A percentile compares a stretch with the other conserved stretches of the same genome.
Conservation (phyloP, 2,797 vertebrate genomes). For the Sebastes hubbsi region DNA sequence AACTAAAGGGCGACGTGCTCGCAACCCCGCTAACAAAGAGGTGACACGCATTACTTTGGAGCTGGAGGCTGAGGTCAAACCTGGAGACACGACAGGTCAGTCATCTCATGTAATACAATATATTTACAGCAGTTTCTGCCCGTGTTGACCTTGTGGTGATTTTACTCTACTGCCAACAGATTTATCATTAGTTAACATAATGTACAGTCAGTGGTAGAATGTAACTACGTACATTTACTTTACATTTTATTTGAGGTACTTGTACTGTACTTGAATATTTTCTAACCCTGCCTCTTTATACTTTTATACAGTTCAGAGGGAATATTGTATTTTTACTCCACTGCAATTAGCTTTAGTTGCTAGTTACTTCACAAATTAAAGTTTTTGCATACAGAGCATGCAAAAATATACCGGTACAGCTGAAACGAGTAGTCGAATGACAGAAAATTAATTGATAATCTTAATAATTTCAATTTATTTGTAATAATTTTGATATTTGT, state of each 20-base stretch:
- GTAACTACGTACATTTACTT: background rate
- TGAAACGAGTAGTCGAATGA: background rate
- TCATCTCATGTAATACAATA: background rate
- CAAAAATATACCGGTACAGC: fast-evolving
- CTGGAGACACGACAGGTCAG: slow-evolving; percentile 93
- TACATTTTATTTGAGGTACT: background rate
- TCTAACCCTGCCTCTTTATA: background rate
- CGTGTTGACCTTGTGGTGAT: background rate
- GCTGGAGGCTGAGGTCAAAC: slow-evolving; percentile 94
- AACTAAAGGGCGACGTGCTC: slow-evolving; percentile 88
- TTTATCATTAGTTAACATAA: background rate
- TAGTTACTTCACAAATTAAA: background rate
- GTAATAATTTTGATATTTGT: background rate
- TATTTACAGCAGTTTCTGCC: background rate
- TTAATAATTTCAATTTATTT: background rate
- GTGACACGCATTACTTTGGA: slow-evolving; percentile 95
- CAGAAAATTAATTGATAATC: background rate
- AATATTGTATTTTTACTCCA: background rate
- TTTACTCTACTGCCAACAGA: background rate
- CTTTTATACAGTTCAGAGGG: background rate
- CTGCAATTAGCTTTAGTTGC: too few species aligned
- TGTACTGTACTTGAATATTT: background rate
- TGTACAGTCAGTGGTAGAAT: background rate
- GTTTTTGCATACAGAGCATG: background rate
- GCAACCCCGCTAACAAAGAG: slow-evolving; percentile 92